Evolutionary conservation across 2,888 invertebrate genomes (phyloP).

Genomic region (Cryptocephalus moraei): DNA sequence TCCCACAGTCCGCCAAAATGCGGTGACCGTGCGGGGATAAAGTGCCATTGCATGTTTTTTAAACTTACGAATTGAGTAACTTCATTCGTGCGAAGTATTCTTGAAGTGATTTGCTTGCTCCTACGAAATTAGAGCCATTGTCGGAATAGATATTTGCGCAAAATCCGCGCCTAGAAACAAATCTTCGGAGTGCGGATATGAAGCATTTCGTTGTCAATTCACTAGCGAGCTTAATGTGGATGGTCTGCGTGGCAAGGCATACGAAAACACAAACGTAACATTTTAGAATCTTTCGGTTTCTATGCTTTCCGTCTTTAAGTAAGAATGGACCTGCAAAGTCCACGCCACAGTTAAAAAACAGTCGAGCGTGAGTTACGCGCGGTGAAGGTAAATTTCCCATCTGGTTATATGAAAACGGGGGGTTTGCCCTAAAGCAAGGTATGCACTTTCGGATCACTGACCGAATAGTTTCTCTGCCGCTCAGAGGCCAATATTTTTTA

Average conservation of each 20-base stretch:
- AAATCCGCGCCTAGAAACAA: not conserved
- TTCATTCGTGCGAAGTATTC: not conserved
- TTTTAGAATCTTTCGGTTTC: not conserved
- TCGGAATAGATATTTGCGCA: not conserved
- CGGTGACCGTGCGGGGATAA: not conserved
- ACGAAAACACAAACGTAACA: not conserved
- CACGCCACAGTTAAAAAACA: not conserved
- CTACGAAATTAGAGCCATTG: constrained; percentile 1
- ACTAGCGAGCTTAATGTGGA: not conserved
- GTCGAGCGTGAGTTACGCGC: not conserved
- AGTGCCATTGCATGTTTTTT: constrained; percentile 1
- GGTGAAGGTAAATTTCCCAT: not conserved
- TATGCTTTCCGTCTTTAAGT: not conserved
- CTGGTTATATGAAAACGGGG: not conserved
- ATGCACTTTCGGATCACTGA: not conserved
- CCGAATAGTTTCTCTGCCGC: not conserved
- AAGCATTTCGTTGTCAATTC: not conserved
- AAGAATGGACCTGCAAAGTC: not conserved
- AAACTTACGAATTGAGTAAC: not conserved
- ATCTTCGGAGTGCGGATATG: not conserved
- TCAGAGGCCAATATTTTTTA: not conserved
- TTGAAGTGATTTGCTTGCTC: not conserved
- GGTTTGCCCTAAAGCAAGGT: not conserved
- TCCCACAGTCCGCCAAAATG: constrained; percentile 1
- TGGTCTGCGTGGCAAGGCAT: not conserved